Evolutionary conservation across 1,140 invertebrate genomes (phyloP), one percentile per base, ranked within the genome.

Genomic region (Macrobrachium nipponense): DNA sequence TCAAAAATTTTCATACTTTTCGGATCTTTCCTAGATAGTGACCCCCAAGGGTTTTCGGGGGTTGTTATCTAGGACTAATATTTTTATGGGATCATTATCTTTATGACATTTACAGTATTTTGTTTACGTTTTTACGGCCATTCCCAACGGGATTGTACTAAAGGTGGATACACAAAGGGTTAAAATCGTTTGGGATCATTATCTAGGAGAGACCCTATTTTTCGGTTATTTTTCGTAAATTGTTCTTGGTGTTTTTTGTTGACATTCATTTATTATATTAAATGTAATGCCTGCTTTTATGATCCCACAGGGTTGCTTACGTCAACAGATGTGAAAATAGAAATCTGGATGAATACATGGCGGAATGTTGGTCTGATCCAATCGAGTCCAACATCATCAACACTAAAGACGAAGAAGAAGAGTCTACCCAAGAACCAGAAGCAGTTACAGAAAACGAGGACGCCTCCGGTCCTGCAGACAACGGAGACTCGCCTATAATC

Each of bases 401-500:
- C 61, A 66, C 59, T 8, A 61, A 43, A 23, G 62, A 76, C 62
- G 72, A 76, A 60, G 70, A 70, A 60, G 18, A 51, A 44, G 8
- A 2, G 0, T 5, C 70, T 7, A 44, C 70, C 18, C 18, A 43
- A 20, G 17, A 27, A 18, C 51, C 18, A n/a, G 20, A 8, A 6
- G 2, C 66, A 17, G 36, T 5, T 61, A 84, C 73, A 84, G 82
- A 84, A 64, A 84, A 84, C 62, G 59, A n/a, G 61, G 27, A 61
- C 2, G 15, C 64, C 2, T 11, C 14, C 11, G 62, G 62, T n/a
- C 17, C 10, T 10, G 0, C 17, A 11, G n/a, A 17, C 36, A 62
- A 20, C 61, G 82, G 23, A 11, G 44, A 79, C 76, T 76, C 10
- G n/a, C 82, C 82, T 43, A 85, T 85, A 23, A 79, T 85, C 43